These are phyloP conservation scores for Daboia siamensis DNA, from an alignment of 2,113 vertebrate species.

Conservation along the genomic window DNA sequence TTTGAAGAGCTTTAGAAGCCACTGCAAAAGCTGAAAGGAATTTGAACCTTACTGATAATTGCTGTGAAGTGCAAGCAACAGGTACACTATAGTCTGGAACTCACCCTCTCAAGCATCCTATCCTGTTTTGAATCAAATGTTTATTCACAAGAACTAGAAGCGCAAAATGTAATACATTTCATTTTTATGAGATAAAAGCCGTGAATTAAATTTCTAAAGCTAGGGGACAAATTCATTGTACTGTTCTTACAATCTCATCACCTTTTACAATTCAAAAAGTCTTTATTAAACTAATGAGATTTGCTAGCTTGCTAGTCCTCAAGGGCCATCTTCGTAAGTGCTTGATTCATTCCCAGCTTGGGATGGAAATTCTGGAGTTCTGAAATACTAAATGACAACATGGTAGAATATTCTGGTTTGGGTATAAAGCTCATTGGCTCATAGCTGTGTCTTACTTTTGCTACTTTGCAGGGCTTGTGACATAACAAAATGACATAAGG, in stretches of 20 bases:
- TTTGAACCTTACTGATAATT: neutral
- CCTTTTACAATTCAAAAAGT: neutral
- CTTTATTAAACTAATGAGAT: neutral
- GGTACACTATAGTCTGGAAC: neutral
- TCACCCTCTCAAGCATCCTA: neutral
- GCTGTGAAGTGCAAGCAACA: neutral
- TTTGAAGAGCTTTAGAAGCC: neutral
- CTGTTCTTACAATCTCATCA: neutral
- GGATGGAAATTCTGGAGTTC: neutral
- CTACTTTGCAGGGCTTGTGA: neutral
- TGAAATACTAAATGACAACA: neutral
- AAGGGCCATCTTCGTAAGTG: neutral
- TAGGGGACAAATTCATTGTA: neutral
- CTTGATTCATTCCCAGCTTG: neutral
- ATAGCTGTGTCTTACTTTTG: neutral
- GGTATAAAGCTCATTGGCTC: neutral
- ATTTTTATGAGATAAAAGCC: neutral
- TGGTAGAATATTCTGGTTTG: neutral
- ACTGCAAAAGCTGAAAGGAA: neutral
- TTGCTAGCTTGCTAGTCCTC: neutral
- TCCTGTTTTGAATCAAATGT: neutral
- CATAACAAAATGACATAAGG: neutral
- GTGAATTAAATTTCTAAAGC: neutral
- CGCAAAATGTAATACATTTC: neutral
- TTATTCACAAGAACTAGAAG: neutral